Evolutionary conservation across 2,113 vertebrate genomes (phyloP).

Genomic region (Python bivittatus): DNA sequence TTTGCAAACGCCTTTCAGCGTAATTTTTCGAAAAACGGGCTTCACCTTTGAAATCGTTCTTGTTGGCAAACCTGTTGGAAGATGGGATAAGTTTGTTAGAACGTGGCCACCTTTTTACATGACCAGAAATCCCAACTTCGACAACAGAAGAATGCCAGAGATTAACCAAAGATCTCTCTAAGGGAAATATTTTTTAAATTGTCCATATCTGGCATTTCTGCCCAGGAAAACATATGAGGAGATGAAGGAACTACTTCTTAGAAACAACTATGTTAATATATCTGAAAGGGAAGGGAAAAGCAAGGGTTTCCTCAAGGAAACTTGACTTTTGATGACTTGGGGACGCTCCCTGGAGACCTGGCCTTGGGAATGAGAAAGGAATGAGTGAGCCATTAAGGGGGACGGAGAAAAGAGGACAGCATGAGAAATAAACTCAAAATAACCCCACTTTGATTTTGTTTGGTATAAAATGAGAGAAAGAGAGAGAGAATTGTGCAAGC

Average conservation of each 20-base stretch:
- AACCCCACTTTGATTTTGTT: too few species aligned
- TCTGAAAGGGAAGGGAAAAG: neutral
- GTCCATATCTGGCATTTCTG: neutral
- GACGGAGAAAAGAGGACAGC: too few species aligned
- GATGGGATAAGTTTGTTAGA: neutral
- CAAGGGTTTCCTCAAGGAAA: neutral
- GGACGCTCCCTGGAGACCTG: too few species aligned
- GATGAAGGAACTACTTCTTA: neutral
- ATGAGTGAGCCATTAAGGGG: too few species aligned
- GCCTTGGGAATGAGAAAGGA: too few species aligned
- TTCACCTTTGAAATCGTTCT: conserved; percentile 9
- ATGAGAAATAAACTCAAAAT: too few species aligned
- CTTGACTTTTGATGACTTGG: too few species aligned
- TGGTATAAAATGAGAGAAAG: too few species aligned
- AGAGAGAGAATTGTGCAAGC: too few species aligned
- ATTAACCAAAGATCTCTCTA: neutral
- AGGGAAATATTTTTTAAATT: neutral
- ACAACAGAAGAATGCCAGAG: neutral
- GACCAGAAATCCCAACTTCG: neutral
- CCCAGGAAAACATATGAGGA: neutral
- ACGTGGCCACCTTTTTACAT: too few species aligned
- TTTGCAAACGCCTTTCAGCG: neutral
- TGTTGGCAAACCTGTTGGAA: neutral
- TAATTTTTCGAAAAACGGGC: conserved; percentile 8
- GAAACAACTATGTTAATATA: neutral